These are phyloP conservation scores for Haliclona indistincta DNA, from an alignment of 37 sponge, comb jelly and placozoan genomes.

Conservation along the genomic window DNA sequence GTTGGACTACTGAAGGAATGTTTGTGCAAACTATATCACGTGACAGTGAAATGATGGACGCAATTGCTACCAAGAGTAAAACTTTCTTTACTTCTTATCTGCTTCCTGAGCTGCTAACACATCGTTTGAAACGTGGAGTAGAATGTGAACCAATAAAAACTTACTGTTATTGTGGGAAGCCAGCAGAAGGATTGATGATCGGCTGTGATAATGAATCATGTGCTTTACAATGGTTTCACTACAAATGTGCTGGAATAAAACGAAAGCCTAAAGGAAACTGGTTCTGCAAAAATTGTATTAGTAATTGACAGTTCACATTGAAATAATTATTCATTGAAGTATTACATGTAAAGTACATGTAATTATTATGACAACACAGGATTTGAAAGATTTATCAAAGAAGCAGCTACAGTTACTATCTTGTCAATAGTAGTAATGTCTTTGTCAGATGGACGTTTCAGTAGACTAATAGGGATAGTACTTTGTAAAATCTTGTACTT, in stretches of 20 bases:
- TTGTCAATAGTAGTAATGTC: conserved; percentile 22
- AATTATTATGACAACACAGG: conserved; percentile 7
- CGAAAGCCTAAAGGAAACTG: conserved; percentile 4
- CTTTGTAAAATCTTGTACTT: conserved; percentile 37
- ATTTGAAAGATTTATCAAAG: conserved; percentile 24
- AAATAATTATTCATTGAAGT: not conserved
- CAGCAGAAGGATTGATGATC: conserved; percentile 1
- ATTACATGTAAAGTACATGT: not conserved
- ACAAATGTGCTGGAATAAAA: conserved; percentile 13
- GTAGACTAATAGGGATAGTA: conserved; percentile 18
- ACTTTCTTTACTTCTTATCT: not conserved
- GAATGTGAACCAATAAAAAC: not conserved
- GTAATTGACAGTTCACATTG: not conserved
- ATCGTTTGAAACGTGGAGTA: not conserved
- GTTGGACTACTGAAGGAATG: not conserved
- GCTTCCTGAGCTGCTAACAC: not conserved
- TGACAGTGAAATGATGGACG: not conserved
- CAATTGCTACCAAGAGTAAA: not conserved
- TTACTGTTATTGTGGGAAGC: not conserved
- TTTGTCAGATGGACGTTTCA: conserved; percentile 1
- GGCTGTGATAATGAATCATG: conserved; percentile 11
- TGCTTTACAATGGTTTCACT: conserved; percentile 14
- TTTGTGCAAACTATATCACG: not conserved
- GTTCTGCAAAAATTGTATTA: not conserved
- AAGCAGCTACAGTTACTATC: conserved; percentile 15